phyloP scores from a whole-genome alignment of 2,888 invertebrate genomes.

The Phania funesta region DNA sequence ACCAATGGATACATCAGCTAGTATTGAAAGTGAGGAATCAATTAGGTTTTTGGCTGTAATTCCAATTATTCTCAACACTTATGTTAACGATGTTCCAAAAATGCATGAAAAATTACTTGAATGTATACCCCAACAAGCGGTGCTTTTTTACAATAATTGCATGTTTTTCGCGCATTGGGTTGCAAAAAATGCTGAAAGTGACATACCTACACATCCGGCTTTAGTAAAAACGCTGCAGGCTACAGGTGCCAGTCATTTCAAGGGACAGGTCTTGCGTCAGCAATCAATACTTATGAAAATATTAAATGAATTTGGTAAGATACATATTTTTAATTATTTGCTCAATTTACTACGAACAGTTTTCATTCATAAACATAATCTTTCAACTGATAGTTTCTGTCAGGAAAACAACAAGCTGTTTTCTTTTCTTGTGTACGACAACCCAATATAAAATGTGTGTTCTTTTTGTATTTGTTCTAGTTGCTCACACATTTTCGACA shows the following conservation, averaged over 20 bases:
- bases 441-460: no score
- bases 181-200: conserved; percentile 81
- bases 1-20: conserved; percentile 63
- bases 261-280: conserved; percentile 88
- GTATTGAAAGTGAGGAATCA: conserved; percentile 69
- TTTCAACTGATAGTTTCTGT: no score
- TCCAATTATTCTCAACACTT: conserved; percentile 85
- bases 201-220: conserved; percentile 83
- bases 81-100: conserved; percentile 88
- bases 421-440: no score
- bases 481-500: no score
- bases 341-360: no score
- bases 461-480: no score
- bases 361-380: no score
- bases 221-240: conserved; percentile 86
- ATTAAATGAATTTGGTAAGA: conserved; percentile 86
- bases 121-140: conserved; percentile 92
- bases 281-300: conserved; percentile 88
- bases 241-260: conserved; percentile 86
- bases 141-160: conserved; percentile 94
- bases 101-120: conserved; percentile 90
- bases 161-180: conserved; percentile 91
- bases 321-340: no score
- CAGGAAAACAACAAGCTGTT: no score
- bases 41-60: conserved; percentile 67